A percentile compares a stretch with the other conserved stretches of the same genome.
Conservation (phyloP, 2,113 vertebrate genomes). For the Zeus faber region DNA sequence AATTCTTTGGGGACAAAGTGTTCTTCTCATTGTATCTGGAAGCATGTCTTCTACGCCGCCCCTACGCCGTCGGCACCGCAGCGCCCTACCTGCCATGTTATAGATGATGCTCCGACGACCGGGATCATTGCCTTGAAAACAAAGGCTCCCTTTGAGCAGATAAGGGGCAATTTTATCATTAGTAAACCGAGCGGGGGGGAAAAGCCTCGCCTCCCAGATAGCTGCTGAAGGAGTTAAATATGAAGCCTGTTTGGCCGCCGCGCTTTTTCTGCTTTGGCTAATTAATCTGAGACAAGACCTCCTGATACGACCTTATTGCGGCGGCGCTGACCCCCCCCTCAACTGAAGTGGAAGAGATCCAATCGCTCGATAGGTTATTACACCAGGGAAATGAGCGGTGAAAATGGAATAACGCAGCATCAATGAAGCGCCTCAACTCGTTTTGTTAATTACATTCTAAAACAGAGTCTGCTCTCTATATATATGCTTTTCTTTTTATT, state of each 20-base stretch:
- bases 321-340: slow-evolving; percentile 23
- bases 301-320: slow-evolving; percentile 23
- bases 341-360: slow-evolving; percentile 36
- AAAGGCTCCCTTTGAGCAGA: slow-evolving; percentile 69
- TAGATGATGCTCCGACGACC: slow-evolving; percentile 57
- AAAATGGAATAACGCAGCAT: no score
- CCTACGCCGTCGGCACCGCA: slow-evolving; percentile 45
- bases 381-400: slow-evolving; percentile 39
- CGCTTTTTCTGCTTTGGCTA: slow-evolving; percentile 33
- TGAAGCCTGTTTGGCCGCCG: slow-evolving; percentile 50
- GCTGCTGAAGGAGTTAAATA: slow-evolving; percentile 61
- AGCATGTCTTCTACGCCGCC: slow-evolving; percentile 50
- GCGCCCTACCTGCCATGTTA: slow-evolving; percentile 53
- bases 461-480: no score
- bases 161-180: slow-evolving; percentile 71
- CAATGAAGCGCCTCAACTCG: no score
- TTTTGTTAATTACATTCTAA: no score
- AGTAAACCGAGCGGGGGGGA: slow-evolving; percentile 75
- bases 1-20: not conserved
- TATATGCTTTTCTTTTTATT: no score
- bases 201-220: slow-evolving; percentile 53
- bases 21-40: slow-evolving; percentile 4
- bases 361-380: no score
- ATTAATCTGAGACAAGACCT: slow-evolving; percentile 45
- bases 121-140: slow-evolving; percentile 67